Evolutionary conservation across 2,888 invertebrate genomes (phyloP), one percentile per base, ranked within the genome.

Genomic region (Protula sp.): DNA sequence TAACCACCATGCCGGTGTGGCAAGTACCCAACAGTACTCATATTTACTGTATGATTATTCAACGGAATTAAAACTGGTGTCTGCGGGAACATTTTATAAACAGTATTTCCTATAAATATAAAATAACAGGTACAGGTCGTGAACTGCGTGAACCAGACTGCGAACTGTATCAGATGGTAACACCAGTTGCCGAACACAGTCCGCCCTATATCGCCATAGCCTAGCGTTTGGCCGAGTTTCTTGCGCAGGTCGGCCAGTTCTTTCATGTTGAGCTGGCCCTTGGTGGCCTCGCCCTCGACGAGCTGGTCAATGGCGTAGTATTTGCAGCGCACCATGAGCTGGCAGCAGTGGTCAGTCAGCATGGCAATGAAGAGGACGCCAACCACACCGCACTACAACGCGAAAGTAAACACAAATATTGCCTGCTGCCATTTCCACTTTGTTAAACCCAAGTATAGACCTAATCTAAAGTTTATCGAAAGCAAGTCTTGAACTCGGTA

Each of bases 31-130:
- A 38, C 38, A 14, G 38, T 14, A 38, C 38, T 38, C n/a, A n/a
- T n/a, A n/a, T n/a, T n/a, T n/a, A n/a, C n/a, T n/a, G n/a, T n/a
- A n/a, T n/a, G n/a, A 38, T 38, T 38, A 38, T 30, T 5, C 30
- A 59, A 3, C 2, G 22, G 24, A 22, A 50, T 28, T 3, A 30
- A 14, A 5, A 29, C 47, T 3, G 57, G 59, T 1, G 28, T 22
- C 52, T 54, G 38, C 0, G 77, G 77, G 64, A 77, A 75, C 38
- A 78, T 56, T 1, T 70, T 63, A 48, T 65, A 60, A 9, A 79
- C 57, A 1, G 79, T 76, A 59, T 78, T 78, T 3, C 77, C 78
- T 19, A 79, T 69, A 55, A 79, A 78, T 28, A 79, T 77, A 61
- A 72, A 77, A 63, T 79, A 79, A 9, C 63, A 67, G 1, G 77